Evolutionary conservation across 2,888 invertebrate genomes (phyloP).

Genomic region (Oeneis ivallda): DNA sequence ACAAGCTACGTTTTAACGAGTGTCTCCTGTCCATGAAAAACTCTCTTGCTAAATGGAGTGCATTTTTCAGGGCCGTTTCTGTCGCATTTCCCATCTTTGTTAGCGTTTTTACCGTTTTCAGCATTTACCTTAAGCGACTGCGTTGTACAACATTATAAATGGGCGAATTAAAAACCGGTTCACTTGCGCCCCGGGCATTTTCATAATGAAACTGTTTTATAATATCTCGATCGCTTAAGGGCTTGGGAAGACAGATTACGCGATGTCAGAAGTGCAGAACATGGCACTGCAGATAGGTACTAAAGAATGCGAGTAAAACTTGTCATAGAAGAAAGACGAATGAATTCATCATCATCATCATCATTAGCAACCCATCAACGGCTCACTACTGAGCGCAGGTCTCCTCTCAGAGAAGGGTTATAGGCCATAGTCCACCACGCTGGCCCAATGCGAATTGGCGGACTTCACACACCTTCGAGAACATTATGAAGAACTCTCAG

Average conservation of each 20-base stretch:
- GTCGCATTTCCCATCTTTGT: slow-evolving; percentile 16
- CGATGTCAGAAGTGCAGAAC: neutral
- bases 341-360: too few relatives aligned
- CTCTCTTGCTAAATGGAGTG: slow-evolving; percentile 13
- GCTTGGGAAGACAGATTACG: neutral
- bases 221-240: slow-evolving; percentile 13
- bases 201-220: slow-evolving; percentile 18
- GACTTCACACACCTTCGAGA: too few relatives aligned
- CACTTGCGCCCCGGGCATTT: slow-evolving; percentile 10
- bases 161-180: slow-evolving; percentile 20
- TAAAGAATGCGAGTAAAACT: neutral
- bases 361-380: too few relatives aligned
- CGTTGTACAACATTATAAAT: slow-evolving; percentile 6
- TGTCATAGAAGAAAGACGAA: neutral
- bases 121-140: slow-evolving; percentile 19
- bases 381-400: too few relatives aligned
- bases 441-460: too few relatives aligned
- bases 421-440: too few relatives aligned
- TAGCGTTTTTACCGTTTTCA: slow-evolving; percentile 3
- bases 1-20: slow-evolving; percentile 7
- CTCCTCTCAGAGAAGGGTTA: too few relatives aligned
- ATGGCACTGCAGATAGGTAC: neutral
- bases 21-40: slow-evolving; percentile 10
- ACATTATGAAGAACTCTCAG: too few relatives aligned
- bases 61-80: slow-evolving; percentile 16